Percentiles rank a stretch among this genome's conserved stretches.
phyloP scores from a whole-genome alignment of 2,888 invertebrate species.

The Polia nebulosa region DNA sequence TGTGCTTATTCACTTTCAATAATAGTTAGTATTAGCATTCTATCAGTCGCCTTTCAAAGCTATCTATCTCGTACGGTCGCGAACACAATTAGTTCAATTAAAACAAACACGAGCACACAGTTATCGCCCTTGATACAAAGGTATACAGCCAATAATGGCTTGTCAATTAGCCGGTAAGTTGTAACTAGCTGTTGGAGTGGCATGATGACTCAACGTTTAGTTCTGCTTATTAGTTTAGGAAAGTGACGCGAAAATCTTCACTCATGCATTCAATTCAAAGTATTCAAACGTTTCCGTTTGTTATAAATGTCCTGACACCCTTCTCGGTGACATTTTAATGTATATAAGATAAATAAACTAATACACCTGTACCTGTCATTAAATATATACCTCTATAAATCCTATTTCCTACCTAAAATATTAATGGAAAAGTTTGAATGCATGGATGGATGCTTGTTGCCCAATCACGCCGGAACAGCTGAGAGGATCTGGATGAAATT shows the following conservation, averaged over 20 bases:
- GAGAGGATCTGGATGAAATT: too few species aligned
- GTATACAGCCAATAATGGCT: constrained; percentile 56
- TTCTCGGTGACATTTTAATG: constrained; percentile 40
- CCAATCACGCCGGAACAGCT: too few species aligned
- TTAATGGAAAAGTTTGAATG: too few species aligned
- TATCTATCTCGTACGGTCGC: constrained; percentile 61
- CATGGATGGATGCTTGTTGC: too few species aligned
- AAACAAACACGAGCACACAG: constrained; percentile 56
- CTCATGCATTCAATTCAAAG: constrained; percentile 59
- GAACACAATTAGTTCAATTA: constrained; percentile 70
- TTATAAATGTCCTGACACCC: constrained; percentile 37
- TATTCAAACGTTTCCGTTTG: constrained; percentile 44
- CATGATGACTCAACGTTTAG: constrained; percentile 74
- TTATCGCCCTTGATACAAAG: constrained; percentile 38
- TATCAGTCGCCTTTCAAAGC: constrained; percentile 60
- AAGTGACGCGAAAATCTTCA: constrained; percentile 75
- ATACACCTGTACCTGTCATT: constrained; percentile 17
- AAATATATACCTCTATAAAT: background rate
- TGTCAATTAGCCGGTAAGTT: constrained; percentile 50
- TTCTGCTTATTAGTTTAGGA: constrained; percentile 77
- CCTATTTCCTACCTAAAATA: too few species aligned
- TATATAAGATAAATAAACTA: background rate
- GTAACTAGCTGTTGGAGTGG: constrained; percentile 63
- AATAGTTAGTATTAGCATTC: constrained; percentile 51
- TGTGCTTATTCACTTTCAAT: constrained; percentile 67